A percentile compares a stretch with the other conserved stretches of the same genome.
These are phyloP conservation scores for Parascotia fuliginaria DNA, from an alignment of 2,888 invertebrate species.

Conservation along the genomic window DNA sequence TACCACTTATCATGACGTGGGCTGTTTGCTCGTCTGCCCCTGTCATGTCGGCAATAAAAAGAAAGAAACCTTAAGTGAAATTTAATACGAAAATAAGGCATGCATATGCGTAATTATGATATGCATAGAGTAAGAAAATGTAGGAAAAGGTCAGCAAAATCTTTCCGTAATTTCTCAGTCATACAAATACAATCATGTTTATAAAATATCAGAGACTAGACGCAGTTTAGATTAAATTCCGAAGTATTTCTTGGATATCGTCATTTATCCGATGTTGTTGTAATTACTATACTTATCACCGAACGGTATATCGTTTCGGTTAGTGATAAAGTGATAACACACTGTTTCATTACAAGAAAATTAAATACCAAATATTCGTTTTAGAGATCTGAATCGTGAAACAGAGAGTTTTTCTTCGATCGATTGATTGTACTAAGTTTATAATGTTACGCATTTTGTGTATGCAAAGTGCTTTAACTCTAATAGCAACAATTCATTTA, in stretches of 20 bases:
- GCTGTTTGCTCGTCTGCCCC: too few species aligned
- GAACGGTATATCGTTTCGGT: constrained; percentile 10
- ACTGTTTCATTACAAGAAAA: constrained; percentile 15
- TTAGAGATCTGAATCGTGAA: constrained; percentile 30
- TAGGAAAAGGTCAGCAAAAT: too few species aligned
- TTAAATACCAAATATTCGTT: constrained; percentile 27
- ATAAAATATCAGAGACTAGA: constrained; percentile 45
- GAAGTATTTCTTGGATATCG: constrained; percentile 44
- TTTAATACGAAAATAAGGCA: too few species aligned
- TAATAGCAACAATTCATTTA: too few species aligned
- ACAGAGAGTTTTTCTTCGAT: background rate
- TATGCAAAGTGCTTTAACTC: too few species aligned
- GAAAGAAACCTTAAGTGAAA: too few species aligned
- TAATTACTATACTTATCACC: constrained; percentile 7
- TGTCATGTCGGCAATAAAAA: too few species aligned
- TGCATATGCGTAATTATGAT: too few species aligned
- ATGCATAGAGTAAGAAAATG: too few species aligned
- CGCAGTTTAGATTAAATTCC: constrained; percentile 46
- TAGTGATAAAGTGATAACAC: constrained; percentile 23
- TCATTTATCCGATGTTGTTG: constrained; percentile 11
- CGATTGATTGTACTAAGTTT: constrained; percentile 1
- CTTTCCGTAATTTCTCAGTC: background rate
- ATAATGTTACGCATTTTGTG: background rate
- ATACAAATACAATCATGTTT: constrained; percentile 9
- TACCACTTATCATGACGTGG: too few species aligned